phyloP scores from a whole-genome alignment of 2,888 invertebrate species.

The Drosophila mimetica region DNA sequence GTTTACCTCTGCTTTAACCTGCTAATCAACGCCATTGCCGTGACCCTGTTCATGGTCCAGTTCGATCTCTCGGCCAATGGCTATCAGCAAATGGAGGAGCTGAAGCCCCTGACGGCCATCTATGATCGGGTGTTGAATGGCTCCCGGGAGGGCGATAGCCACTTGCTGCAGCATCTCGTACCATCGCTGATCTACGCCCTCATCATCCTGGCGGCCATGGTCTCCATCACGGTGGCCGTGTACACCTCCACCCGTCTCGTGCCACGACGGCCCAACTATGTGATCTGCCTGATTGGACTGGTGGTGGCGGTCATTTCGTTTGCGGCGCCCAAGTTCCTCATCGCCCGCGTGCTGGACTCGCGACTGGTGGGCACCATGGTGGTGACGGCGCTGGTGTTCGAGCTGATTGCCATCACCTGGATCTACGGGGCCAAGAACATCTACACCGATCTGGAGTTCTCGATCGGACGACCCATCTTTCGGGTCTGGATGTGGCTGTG shows the following conservation, averaged over 20 bases:
- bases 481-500: constrained; percentile 83
- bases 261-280: constrained; percentile 83
- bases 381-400: constrained; percentile 83
- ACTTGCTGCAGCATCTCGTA: constrained; percentile 72
- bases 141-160: constrained; percentile 53
- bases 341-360: constrained; percentile 82
- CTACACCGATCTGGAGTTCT: constrained; percentile 84
- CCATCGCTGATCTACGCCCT: constrained; percentile 81
- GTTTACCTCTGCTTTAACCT: constrained; percentile 84
- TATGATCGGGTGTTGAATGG: constrained; percentile 82
- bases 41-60: constrained; percentile 84
- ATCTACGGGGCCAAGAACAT: constrained; percentile 84
- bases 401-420: constrained; percentile 84
- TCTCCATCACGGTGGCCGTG: constrained; percentile 82
- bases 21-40: constrained; percentile 83
- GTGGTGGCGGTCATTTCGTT: constrained; percentile 81
- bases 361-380: constrained; percentile 83
- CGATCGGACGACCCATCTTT: constrained; percentile 84
- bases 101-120: constrained; percentile 83
- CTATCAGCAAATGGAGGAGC: constrained; percentile 75
- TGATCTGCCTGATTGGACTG: constrained; percentile 82
- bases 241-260: constrained; percentile 83
- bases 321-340: constrained; percentile 81
- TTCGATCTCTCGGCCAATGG: constrained; percentile 80
- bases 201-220: constrained; percentile 81